Evolutionary conservation across 2,888 invertebrate species (phyloP).

Genomic region (Xestobium rufovillosum): DNA sequence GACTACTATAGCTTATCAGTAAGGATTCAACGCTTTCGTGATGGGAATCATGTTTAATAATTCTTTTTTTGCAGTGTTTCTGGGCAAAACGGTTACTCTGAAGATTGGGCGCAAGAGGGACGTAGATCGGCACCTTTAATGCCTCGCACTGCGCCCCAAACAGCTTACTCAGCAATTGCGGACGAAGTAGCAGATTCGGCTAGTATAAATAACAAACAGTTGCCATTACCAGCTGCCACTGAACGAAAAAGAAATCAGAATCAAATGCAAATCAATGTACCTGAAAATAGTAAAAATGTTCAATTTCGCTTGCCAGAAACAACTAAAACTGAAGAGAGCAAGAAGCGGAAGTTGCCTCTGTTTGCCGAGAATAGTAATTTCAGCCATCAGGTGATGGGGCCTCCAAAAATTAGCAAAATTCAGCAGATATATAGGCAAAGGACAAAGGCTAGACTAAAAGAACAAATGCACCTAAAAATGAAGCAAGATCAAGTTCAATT

Average conservation of each 20-base stretch:
- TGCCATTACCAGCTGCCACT: constrained; percentile 46
- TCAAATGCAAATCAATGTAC: constrained; percentile 16
- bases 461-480: constrained; percentile 16
- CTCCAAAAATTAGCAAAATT: constrained; percentile 38
- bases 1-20: constrained; percentile 85
- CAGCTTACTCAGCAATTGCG: constrained; percentile 74
- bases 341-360: constrained; percentile 36
- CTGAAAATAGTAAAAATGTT: constrained; percentile 28
- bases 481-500: constrained; percentile 22
- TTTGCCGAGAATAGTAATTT: constrained; percentile 35
- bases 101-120: constrained; percentile 81
- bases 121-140: constrained; percentile 74
- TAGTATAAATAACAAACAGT: constrained; percentile 55
- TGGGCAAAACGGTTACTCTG: constrained; percentile 58
- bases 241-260: constrained; percentile 36
- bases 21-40: constrained; percentile 39
- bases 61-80: constrained; percentile 46
- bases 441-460: constrained; percentile 23
- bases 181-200: constrained; percentile 67
- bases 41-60: neutral
- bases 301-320: constrained; percentile 37
- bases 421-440: constrained; percentile 41
- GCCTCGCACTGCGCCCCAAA: constrained; percentile 77
- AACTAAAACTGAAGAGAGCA: constrained; percentile 38
- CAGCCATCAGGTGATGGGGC: constrained; percentile 38